Evolutionary conservation across 2,888 invertebrate genomes (phyloP), one percentile per base, ranked within the genome.

Genomic region (Anthophora plumipes): DNA sequence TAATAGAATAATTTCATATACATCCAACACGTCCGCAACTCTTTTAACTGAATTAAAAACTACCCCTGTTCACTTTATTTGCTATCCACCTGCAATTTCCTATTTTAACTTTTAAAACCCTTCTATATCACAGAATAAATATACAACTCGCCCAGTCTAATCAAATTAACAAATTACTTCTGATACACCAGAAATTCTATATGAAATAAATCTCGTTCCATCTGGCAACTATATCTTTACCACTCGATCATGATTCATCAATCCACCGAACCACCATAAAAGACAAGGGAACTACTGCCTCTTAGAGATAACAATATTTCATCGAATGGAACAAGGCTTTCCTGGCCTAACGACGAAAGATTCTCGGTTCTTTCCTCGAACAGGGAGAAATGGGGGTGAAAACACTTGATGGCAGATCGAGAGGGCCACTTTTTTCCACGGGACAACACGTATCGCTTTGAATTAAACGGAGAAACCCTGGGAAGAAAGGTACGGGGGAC

Each of bases 351-450:
- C 60, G 41, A 63, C 73, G 59, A 64, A 59, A 43, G 73, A 72
- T 22, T 41, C 57, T 48, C 20, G n/a, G 46, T 12, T 43, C 11
- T 46, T 67, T 37, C 22, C 41, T 41, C 67, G 41, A 66, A 54
- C 41, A 64, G 67, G 31, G 76, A 67, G 50, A 63, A 75, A 75
- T 75, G 68, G 55, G 77, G 41, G 41, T 48, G 54, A 5, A 17
- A 52, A 70, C 55, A 61, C 54, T 74, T 67, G 75, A 41, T 48
- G 48, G 64, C 11, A 25, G 73, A 73, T 77, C 73, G 46, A 50
- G 64, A 77, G 54, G 41, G 54, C 31, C 25, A 48, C n/a, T 50
- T 74, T 61, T n/a, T 61, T 60, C 60, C 20, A 0, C 20, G 31
- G 17, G 11, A 11, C 54, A 39, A 55, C 60, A 31, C 55, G 60